Conservation (phyloP, 2,113 vertebrate species). For the Maccullochella peelii region DNA sequence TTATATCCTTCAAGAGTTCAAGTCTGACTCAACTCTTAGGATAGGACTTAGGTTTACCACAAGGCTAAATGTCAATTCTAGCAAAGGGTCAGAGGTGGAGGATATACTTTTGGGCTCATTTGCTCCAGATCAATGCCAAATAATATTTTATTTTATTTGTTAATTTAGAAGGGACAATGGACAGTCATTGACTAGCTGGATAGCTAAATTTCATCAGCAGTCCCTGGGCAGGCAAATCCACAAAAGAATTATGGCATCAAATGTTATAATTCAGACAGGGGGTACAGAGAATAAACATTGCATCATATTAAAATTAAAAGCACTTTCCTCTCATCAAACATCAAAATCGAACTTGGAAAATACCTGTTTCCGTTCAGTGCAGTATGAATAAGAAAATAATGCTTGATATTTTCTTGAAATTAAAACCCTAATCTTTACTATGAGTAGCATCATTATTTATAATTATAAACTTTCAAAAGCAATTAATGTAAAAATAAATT, state of each 20-base stretch:
- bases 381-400: not conserved
- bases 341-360: not conserved
- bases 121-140: not conserved
- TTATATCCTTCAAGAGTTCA: not conserved
- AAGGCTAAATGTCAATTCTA: not conserved
- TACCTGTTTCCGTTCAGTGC: not conserved
- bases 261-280: too few relatives aligned
- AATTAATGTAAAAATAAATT: not conserved
- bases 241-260: too few relatives aligned
- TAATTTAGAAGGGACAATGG: too few relatives aligned
- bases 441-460: not conserved
- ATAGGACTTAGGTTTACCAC: not conserved
- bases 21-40: not conserved
- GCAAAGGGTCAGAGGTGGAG: not conserved
- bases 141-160: too few relatives aligned
- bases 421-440: not conserved
- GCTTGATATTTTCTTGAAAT: not conserved
- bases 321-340: too few relatives aligned
- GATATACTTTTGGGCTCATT: not conserved
- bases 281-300: too few relatives aligned
- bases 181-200: too few relatives aligned
- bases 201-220: too few relatives aligned
- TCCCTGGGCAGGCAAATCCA: too few relatives aligned
- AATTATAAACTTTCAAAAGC: not conserved
- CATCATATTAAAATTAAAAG: too few relatives aligned